Evolutionary conservation across 2,888 invertebrate genomes (phyloP).

Genomic region (Metalampra italica): DNA sequence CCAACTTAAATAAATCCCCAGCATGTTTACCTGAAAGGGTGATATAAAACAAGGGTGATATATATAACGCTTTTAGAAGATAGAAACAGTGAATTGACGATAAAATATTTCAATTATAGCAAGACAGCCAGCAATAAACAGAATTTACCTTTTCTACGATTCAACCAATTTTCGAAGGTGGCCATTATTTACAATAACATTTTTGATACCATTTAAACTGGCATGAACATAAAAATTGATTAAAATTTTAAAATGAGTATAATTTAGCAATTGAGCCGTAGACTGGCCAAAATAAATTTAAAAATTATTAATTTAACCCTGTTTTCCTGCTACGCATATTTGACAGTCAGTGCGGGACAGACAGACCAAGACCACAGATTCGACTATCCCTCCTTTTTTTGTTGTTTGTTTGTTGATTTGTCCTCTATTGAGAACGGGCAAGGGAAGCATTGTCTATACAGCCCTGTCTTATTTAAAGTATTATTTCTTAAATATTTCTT

Average conservation of each 20-base stretch:
- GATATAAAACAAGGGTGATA: constrained; percentile 17
- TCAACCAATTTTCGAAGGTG: constrained; percentile 67
- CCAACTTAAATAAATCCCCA: constrained; percentile 82
- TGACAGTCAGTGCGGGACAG: constrained; percentile 21
- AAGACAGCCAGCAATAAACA: constrained; percentile 10
- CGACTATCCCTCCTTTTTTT: too few species aligned
- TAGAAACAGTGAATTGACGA: constrained; percentile 5
- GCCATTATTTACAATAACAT: constrained; percentile 69
- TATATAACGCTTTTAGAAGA: not conserved
- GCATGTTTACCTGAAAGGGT: constrained; percentile 69
- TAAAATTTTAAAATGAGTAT: constrained; percentile 8
- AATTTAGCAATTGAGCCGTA: constrained; percentile 22
- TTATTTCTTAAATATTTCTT: too few species aligned
- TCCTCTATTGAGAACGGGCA: too few species aligned
- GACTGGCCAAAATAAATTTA: constrained; percentile 34
- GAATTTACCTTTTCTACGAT: constrained; percentile 71
- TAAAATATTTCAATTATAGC: not conserved
- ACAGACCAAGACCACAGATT: too few species aligned
- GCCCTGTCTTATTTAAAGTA: too few species aligned
- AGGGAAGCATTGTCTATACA: too few species aligned
- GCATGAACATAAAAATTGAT: constrained; percentile 16
- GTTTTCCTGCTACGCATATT: constrained; percentile 38
- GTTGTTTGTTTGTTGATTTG: too few species aligned
- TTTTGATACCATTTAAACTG: constrained; percentile 11
- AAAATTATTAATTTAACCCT: constrained; percentile 36